Conservation (phyloP, 2,113 vertebrate genomes). For the Xiphophorus couchianus region DNA sequence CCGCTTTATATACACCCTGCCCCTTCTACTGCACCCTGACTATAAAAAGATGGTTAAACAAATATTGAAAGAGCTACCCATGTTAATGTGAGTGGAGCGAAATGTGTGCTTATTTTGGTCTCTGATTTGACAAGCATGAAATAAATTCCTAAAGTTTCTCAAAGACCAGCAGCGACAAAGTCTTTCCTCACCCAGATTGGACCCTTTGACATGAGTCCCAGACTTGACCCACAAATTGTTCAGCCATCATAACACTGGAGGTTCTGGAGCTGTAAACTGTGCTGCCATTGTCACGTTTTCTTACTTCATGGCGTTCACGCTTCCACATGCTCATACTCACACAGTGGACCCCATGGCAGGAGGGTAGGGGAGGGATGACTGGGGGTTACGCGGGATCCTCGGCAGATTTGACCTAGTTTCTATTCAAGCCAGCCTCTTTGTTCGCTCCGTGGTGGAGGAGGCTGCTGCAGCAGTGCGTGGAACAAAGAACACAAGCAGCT, state of each 20-base stretch:
- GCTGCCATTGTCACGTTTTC: slow-evolving; percentile 44
- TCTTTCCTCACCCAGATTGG: slow-evolving; percentile 1
- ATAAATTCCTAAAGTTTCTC: slow-evolving; percentile 42
- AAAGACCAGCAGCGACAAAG: slow-evolving; percentile 1
- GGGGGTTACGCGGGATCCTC: slow-evolving; percentile 66
- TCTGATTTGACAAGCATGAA: slow-evolving; percentile 47
- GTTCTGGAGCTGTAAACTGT: slow-evolving; percentile 12
- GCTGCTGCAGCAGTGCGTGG: slow-evolving; percentile 45
- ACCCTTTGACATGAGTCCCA: neutral
- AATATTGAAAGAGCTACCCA: slow-evolving; percentile 20
- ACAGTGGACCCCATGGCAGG: slow-evolving; percentile 45
- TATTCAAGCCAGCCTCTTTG: slow-evolving; percentile 74
- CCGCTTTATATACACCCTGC: slow-evolving; percentile 23
- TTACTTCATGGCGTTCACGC: slow-evolving; percentile 39
- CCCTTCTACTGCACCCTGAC: slow-evolving; percentile 12
- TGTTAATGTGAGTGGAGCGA: slow-evolving; percentile 52
- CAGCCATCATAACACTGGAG: neutral
- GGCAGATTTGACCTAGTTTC: slow-evolving; percentile 80
- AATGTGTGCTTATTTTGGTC: slow-evolving; percentile 49
- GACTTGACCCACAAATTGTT: neutral
- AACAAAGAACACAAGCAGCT: slow-evolving; percentile 67
- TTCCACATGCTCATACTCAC: slow-evolving; percentile 25
- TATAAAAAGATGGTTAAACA: neutral
- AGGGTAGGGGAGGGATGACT: slow-evolving; percentile 17
- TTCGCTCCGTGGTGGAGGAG: slow-evolving; percentile 56